These are phyloP conservation scores for Enteromius trimaculatus DNA, from an alignment of 2,797 vertebrate genomes.

Conservation along the genomic window DNA sequence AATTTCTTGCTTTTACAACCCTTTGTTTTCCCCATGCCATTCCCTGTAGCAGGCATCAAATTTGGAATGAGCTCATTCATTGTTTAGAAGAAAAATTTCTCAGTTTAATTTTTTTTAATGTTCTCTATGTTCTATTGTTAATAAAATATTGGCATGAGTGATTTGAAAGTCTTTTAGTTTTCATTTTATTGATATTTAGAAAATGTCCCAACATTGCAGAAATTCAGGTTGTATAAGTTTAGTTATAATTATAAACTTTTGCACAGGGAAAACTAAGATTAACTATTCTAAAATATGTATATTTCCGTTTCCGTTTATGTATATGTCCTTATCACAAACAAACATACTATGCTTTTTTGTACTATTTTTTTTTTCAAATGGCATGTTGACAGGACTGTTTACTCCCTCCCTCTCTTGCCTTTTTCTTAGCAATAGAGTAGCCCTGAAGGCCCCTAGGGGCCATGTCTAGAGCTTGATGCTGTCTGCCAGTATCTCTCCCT, in stretches of 20 bases:
- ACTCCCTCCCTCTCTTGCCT: constrained; percentile 72
- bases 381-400: constrained; percentile 79
- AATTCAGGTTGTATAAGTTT: neutral
- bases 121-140: no score
- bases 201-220: no score
- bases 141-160: no score
- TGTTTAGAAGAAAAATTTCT: no score
- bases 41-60: no score
- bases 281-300: neutral
- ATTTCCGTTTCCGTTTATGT: neutral
- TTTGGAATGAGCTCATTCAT: no score
- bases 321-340: neutral
- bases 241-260: neutral
- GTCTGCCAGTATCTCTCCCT: constrained; percentile 74
- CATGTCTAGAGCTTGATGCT: constrained; percentile 77
- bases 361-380: constrained; percentile 67
- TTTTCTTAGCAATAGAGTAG: constrained; percentile 48
- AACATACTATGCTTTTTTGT: neutral
- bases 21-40: no score
- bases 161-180: no score
- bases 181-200: no score
- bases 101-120: no score
- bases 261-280: neutral
- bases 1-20: no score
- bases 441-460: constrained; percentile 75